Evolutionary conservation across 2,888 invertebrate genomes (phyloP).

Genomic region (Exephanes ischioxanthus): DNA sequence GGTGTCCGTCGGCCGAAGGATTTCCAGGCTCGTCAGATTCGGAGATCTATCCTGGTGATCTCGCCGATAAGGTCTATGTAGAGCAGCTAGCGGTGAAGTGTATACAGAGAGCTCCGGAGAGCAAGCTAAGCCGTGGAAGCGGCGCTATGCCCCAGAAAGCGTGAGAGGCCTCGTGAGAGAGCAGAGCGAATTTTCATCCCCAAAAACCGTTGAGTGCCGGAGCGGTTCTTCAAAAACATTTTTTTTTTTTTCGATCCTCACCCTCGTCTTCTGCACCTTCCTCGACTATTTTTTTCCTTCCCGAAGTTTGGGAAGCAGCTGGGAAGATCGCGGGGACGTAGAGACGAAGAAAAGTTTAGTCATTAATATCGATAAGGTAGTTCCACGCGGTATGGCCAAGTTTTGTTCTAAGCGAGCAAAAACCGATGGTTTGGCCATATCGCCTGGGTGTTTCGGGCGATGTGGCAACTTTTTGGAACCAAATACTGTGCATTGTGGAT

Average conservation of each 20-base stretch:
- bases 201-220: conserved; percentile 58
- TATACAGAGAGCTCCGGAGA: conserved; percentile 25
- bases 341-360: neutral
- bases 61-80: conserved; percentile 71
- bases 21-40: conserved; percentile 64
- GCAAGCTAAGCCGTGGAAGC: neutral
- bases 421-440: too few species aligned
- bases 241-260: conserved; percentile 42
- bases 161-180: conserved; percentile 8
- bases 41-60: conserved; percentile 68
- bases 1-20: conserved; percentile 58
- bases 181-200: conserved; percentile 35
- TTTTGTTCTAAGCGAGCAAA: neutral
- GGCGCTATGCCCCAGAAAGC: conserved; percentile 5
- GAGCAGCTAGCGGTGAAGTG: conserved; percentile 62
- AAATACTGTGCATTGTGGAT: too few species aligned
- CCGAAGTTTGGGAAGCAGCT: neutral
- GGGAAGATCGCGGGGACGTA: neutral
- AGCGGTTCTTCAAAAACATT: conserved; percentile 65
- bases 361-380: neutral
- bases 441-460: too few species aligned
- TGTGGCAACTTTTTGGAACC: too few species aligned
- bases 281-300: conserved; percentile 13
- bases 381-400: neutral
- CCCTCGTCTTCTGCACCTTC: conserved; percentile 24